Conservation (phyloP, 2,888 invertebrate species). For the Phoronis australis region DNA sequence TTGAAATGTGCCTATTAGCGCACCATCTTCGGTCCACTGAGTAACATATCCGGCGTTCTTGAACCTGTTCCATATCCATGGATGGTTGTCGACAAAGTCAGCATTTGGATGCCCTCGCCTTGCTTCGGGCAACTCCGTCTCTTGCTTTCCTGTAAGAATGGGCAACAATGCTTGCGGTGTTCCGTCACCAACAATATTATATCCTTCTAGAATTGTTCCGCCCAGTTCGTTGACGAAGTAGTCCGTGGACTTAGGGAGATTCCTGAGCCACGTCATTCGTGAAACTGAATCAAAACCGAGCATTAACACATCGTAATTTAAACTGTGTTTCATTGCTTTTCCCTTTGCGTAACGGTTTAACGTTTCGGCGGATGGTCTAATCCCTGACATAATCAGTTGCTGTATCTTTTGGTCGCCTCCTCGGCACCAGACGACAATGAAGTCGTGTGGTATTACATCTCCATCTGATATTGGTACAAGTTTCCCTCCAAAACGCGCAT, state of each 20-base stretch:
- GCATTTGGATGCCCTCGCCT: conserved; percentile 64
- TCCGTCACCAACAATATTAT: conserved; percentile 55
- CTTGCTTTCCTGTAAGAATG: conserved; percentile 71
- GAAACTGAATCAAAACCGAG: conserved; percentile 86
- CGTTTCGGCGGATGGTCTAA: too few species aligned
- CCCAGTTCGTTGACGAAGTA: conserved; percentile 35
- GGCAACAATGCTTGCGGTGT: conserved; percentile 70
- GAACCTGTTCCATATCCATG: conserved; percentile 80
- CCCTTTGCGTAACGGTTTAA: too few species aligned
- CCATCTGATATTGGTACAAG: neutral
- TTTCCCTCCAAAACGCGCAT: neutral
- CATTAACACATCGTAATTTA: conserved; percentile 70
- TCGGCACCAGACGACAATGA: too few species aligned
- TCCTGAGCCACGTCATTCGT: conserved; percentile 61
- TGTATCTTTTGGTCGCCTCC: too few species aligned
- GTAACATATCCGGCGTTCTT: conserved; percentile 59
- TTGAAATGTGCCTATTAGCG: conserved; percentile 79
- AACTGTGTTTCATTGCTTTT: conserved; percentile 47
- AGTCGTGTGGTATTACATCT: neutral
- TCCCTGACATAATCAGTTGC: too few species aligned
- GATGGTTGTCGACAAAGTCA: conserved; percentile 68
- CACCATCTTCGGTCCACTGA: conserved; percentile 82
- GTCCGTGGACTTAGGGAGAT: conserved; percentile 37
- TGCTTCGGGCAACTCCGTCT: conserved; percentile 82
- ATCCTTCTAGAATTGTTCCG: conserved; percentile 62